phyloP scores from a whole-genome alignment of 2,113 vertebrate genomes.

The Salminus brasiliensis region DNA sequence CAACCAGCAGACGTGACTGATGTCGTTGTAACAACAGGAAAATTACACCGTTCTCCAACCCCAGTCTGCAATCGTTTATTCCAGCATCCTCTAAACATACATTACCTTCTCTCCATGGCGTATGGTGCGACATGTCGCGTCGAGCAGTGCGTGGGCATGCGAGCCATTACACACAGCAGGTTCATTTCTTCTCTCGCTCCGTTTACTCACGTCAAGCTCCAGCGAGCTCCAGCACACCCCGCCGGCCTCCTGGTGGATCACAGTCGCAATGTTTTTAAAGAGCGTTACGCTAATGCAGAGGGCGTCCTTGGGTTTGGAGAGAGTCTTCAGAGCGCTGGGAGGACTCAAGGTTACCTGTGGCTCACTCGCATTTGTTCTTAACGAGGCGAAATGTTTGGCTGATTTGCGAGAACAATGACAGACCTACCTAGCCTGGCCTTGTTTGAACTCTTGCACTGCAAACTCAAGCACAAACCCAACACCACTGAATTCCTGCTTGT shows the following conservation, averaged over 20 bases:
- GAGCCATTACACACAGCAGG: conserved; percentile 17
- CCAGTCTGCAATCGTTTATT: background rate
- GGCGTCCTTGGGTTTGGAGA: background rate
- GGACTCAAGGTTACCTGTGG: background rate
- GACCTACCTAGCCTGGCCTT: background rate
- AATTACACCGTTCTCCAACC: conserved; percentile 19
- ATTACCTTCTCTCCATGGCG: conserved; percentile 38
- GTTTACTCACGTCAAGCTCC: background rate
- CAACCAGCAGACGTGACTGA: conserved; percentile 5
- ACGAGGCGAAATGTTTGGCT: background rate
- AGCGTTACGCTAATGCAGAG: background rate
- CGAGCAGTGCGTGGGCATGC: conserved; percentile 29
- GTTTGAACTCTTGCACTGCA: background rate
- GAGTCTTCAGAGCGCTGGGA: background rate
- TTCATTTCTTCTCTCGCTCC: background rate
- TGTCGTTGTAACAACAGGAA: conserved; percentile 7
- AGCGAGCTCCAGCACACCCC: background rate
- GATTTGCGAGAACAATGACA: background rate
- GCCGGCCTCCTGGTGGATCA: background rate
- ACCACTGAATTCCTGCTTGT: background rate
- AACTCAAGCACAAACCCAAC: background rate
- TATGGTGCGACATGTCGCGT: background rate
- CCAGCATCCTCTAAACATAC: conserved; percentile 27
- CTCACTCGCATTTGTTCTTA: background rate
- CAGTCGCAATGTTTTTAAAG: conserved; percentile 5